Evolutionary conservation across 2,797 vertebrate species (phyloP).

Genomic region (Notolepis coatsorum): DNA sequence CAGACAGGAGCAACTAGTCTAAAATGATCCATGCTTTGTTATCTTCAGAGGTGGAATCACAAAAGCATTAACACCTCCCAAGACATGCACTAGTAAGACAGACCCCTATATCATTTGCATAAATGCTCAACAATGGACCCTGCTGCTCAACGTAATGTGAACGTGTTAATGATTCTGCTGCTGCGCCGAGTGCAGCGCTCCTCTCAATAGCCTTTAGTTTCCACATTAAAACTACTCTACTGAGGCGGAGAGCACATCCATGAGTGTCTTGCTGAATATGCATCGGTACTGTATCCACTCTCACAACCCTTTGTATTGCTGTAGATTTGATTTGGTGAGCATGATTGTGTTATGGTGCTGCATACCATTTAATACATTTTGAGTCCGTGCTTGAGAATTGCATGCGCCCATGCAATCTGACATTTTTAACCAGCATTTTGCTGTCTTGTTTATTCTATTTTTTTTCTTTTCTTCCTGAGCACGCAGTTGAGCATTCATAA

Average conservation of each 20-base stretch:
- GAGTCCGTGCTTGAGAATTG: neutral
- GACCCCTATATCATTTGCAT: constrained; percentile 62
- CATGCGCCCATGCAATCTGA: too few species aligned
- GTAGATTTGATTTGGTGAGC: constrained; percentile 7
- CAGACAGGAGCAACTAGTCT: constrained; percentile 26
- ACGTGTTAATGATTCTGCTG: constrained; percentile 51
- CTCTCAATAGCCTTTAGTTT: constrained; percentile 37
- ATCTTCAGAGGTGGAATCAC: constrained; percentile 58
- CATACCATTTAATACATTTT: constrained; percentile 8
- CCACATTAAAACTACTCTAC: constrained; percentile 41
- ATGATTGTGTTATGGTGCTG: neutral
- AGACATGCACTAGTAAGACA: constrained; percentile 74
- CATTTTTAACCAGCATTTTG: neutral
- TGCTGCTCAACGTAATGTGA: constrained; percentile 52
- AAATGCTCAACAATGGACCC: constrained; percentile 70
- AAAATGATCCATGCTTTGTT: constrained; percentile 58
- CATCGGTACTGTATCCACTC: constrained; percentile 8
- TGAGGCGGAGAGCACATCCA: constrained; percentile 37
- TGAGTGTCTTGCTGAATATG: constrained; percentile 26
- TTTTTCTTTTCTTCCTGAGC: constrained; percentile 1
- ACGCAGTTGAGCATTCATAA: constrained; percentile 52
- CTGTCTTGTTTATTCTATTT: neutral
- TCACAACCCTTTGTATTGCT: constrained; percentile 8
- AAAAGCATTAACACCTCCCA: constrained; percentile 68
- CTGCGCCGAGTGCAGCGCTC: constrained; percentile 21